Evolutionary conservation across 2,797 vertebrate species (phyloP).

Genomic region (Bradypus variegatus): DNA sequence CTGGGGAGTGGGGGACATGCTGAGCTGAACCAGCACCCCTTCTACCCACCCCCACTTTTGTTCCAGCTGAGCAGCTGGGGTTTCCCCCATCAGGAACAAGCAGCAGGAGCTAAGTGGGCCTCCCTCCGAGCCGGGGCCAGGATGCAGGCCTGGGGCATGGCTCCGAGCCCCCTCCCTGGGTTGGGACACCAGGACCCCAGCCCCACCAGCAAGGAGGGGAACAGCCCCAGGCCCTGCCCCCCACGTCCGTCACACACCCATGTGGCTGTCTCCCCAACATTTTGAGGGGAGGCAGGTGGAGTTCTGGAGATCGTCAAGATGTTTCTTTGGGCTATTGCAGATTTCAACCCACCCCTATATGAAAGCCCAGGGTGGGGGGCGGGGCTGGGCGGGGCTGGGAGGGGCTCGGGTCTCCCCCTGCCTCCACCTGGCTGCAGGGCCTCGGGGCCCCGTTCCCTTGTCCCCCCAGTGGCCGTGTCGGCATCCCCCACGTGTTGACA

Average conservation of each 20-base stretch:
- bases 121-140: no score
- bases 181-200: background rate
- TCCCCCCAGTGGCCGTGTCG: no score
- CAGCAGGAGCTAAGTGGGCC: background rate
- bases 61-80: no score
- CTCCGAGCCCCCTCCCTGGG: no score
- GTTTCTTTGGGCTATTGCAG: background rate
- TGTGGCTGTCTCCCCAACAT: background rate
- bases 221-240: background rate
- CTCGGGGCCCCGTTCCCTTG: no score
- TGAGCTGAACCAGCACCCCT: background rate
- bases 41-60: no score
- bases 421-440: background rate
- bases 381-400: background rate
- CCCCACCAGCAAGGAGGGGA: background rate
- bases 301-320: background rate
- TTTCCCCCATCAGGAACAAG: no score
- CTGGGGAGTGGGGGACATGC: rapidly evolving
- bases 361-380: no score
- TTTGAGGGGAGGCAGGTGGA: background rate
- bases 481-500: background rate
- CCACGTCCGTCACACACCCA: no score
- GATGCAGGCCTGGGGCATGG: no score
- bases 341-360: background rate
- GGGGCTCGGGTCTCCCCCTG: background rate